These are phyloP conservation scores for Leptinotarsa juncta DNA, from an alignment of 2,888 invertebrate genomes.

Conservation along the genomic window DNA sequence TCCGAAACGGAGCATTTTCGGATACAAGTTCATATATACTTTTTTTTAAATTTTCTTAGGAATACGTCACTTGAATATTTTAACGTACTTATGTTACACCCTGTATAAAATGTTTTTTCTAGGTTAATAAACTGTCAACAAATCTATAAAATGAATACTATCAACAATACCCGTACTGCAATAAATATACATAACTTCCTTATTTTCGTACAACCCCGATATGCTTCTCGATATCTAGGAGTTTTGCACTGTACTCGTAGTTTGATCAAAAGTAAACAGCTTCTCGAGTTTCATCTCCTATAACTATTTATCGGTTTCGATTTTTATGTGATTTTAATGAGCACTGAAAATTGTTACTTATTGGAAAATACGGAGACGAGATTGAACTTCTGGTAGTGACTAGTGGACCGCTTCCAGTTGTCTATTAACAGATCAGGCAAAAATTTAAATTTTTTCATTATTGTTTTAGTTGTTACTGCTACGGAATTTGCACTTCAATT, in stretches of 20 bases:
- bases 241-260: slow-evolving; percentile 6
- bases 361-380: slow-evolving; percentile 2
- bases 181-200: neutral
- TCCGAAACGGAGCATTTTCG: no score
- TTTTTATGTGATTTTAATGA: slow-evolving; percentile 28
- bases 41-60: no score
- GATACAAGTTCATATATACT: no score
- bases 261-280: slow-evolving; percentile 23
- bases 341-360: slow-evolving; percentile 14
- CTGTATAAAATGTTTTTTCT: no score
- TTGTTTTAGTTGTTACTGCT: no score
- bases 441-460: no score
- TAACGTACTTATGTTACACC: no score
- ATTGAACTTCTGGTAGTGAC: slow-evolving; percentile 8
- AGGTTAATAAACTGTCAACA: no score
- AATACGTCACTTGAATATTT: no score
- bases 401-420: neutral
- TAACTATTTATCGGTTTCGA: slow-evolving; percentile 28
- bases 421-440: neutral
- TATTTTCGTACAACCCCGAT: neutral
- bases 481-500: no score
- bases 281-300: slow-evolving; percentile 23
- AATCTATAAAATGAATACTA: neutral
- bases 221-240: neutral
- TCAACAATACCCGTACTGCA: neutral